Base-by-base conservation (phyloP, 2,888 invertebrate species). In the Ichneumon xanthorius region DNA sequence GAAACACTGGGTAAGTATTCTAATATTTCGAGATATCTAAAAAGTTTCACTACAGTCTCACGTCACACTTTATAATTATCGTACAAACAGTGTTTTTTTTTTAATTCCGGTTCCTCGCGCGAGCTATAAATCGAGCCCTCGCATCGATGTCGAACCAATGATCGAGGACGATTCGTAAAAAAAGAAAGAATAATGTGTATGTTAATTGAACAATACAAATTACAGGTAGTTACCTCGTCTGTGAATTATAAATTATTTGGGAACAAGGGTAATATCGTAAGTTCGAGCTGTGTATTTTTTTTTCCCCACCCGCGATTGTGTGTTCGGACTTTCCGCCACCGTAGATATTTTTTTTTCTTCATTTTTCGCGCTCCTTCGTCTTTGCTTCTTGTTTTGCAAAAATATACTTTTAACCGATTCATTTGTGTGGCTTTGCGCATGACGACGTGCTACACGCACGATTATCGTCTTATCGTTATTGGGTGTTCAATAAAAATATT, bases 1-100 rank as follows among this genome's bases (percentile, higher is more conserved):
- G 50, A 83, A 85, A 79, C 81, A 65, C 67, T 72, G 26, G 80
- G 82, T 82, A 77, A 80, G 85, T 85, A 80, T 72, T 80, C 76
- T 85, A 82, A 72, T 48, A 76, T 67, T 63, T 76, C 33, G 68
- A 16, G 55, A 75, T 72, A 58, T 50, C 37, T 65, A 72, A 84
- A 86, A 76, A 67, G 30, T 75, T 58, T 58, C 26, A 78, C 73
- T 75, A 61, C 61, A 78, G 58, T 77, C 73, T 82, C 78, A 68
- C 58, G 77, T 68, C 55, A 79, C 79, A 61, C 30, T 61, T 72
- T 65, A 70, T 71, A 45, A 78, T 71, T 78, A 70, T 77, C 65
- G 45, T 78, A 80, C 72, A 80, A 80, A 79, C 26, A 48, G 5
- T 22, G 63, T 80, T 75, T 30, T 16, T 40, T 55, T 70, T 40